These are phyloP conservation scores for Falco concolor DNA, from an alignment of 2,797 vertebrate species.

Conservation along the genomic window DNA sequence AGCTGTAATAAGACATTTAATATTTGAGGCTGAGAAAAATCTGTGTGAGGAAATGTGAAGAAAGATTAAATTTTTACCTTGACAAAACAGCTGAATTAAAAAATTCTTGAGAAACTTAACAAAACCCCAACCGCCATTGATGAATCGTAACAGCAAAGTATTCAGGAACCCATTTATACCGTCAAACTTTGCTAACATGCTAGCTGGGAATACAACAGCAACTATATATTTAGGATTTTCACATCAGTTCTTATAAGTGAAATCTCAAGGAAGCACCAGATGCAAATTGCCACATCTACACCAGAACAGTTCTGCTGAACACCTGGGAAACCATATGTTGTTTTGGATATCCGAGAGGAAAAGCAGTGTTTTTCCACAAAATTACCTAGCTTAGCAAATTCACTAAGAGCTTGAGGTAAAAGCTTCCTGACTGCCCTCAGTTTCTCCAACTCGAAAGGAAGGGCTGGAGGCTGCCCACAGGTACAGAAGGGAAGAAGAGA, in stretches of 20 bases:
- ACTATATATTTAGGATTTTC: not conserved
- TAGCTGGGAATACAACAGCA: not conserved
- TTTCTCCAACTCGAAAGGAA: not conserved
- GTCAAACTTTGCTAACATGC: not conserved
- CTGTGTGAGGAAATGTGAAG: not conserved
- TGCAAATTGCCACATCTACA: not conserved
- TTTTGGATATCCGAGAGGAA: not conserved
- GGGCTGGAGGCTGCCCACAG: not conserved
- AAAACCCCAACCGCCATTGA: not conserved
- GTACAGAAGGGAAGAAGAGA: not conserved
- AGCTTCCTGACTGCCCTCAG: not conserved
- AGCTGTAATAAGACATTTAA: constrained; percentile 51
- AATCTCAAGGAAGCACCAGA: not conserved
- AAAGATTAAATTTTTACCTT: constrained; percentile 13
- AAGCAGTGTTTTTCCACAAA: not conserved
- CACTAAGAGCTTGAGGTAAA: not conserved
- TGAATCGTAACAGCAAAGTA: not conserved
- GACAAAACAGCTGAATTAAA: constrained; percentile 1
- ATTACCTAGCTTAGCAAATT: not conserved
- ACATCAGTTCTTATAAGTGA: not conserved
- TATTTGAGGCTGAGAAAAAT: not conserved
- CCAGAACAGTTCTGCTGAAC: not conserved
- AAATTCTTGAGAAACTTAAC: not conserved
- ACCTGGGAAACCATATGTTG: not conserved
- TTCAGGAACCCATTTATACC: not conserved